Base-by-base conservation (phyloP, 2,113 vertebrate species). In the Coturnix japonica region DNA sequence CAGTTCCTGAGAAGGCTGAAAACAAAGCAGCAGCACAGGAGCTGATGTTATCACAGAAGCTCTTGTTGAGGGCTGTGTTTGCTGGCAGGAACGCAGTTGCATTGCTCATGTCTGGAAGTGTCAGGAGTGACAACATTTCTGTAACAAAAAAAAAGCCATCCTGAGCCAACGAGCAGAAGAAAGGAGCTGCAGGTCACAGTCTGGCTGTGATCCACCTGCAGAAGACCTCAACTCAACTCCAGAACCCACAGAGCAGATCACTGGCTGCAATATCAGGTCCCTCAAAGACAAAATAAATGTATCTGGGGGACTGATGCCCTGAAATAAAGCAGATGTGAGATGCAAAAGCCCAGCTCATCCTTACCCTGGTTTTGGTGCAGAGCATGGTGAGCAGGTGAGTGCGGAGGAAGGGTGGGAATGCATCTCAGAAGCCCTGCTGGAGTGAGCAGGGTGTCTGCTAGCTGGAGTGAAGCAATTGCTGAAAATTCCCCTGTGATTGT, bases 21-120 rank as follows among this genome's bases (percentile, higher is more conserved):
- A 64, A 73, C 72, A 69, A 70, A 93, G 53, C 22, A 31, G 84
- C 92, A 87, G 18, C 18, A 89, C 63, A 64, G 6, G 46, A 85
- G 78, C 59, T 85, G 92, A 73, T 82, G n/a, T 51, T 72, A 70
- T 85, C 81, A 70, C 63, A 70, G 87, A 82, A 91, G 22, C 81
- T 92, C 71, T 75, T 15, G 35, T 80, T 43, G 78, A 92, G 65
- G 80, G 87, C 67, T 93, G 54, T n/a, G 84, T 75, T 87, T 80
- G 78, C 87, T 96, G 92, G 94, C 92, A 95, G 89, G 78, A 87
- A 71, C 43, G 23, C 39, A 0, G 43, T 33, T 59, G 75, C 22
- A 11, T 94, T 93, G 89, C 92, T 96, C 81, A 80, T 87, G 78
- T 94, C 96, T 93, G 89, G 46, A 59, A 92, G 91, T 77, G 92